Evolutionary conservation across 2,888 invertebrate genomes (phyloP), one percentile per base, ranked within the genome.

Genomic region (Calliphora vomitoria): DNA sequence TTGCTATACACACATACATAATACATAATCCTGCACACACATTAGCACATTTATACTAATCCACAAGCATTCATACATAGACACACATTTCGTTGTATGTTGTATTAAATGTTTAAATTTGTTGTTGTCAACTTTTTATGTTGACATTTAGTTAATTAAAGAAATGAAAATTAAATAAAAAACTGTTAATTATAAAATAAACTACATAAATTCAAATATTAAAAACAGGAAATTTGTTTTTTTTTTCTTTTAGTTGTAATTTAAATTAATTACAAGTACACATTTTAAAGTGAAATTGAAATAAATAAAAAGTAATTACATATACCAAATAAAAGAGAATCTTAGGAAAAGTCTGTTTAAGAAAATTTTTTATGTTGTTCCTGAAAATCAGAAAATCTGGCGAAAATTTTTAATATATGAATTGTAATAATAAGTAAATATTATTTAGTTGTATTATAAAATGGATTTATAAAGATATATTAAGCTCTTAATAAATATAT

Each of bases 61-160:
- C 2, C 13, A 4, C 10, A 44, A 13, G 13, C n/a, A 15, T 18
- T 0, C 13, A 47, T 31, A 20, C 13, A 66, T 66, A 74, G 41
- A 64, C 72, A 44, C 13, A 60, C 58, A 66, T 68, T 62, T 75
- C 55, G 44, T 72, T 78, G n/a, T 44, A 62, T 85, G 85, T 83
- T 62, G 55, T 68, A 82, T 85, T 82, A 80, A 86, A 78, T 86
- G 78, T 86, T 60, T 64, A 83, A 82, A 85, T 78, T 81, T 88
- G 78, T 87, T 88, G 76, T 84, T 86, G 81, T 76, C 82, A 87
- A 87, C 74, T 44, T 85, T 85, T 84, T 79, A 87, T 87, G 87
- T 82, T 87, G 87, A 85, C 87, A 87, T 87, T 87, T 79, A 85
- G 84, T 87, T 87, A 87, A 87, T 87, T 87, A 87, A 84, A 87